Evolutionary conservation across 1,140 invertebrate species (phyloP).

Genomic region (Eriosoma lanigerum): DNA sequence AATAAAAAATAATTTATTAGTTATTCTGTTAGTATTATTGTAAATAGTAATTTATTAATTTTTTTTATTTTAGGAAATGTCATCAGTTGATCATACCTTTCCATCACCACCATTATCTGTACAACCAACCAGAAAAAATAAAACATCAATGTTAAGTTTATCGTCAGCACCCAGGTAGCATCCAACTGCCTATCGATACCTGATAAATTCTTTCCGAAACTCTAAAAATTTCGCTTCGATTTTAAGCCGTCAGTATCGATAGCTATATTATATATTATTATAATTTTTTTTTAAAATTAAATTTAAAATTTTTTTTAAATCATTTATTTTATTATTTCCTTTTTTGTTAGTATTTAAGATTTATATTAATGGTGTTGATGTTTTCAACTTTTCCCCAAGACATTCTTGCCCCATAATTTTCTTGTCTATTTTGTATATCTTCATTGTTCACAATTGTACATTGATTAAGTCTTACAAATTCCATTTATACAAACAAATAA

Average conservation of each 20-base stretch:
- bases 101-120: slow-evolving; percentile 77
- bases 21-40: no score
- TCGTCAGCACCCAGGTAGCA: slow-evolving; percentile 57
- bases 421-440: slow-evolving; percentile 31
- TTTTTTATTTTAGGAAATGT: slow-evolving; percentile 60
- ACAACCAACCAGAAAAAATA: slow-evolving; percentile 75
- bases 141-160: slow-evolving; percentile 64
- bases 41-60: neutral
- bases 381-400: slow-evolving; percentile 48
- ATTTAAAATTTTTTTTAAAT: slow-evolving; percentile 29
- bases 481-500: neutral
- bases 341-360: slow-evolving; percentile 49
- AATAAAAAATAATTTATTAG: no score
- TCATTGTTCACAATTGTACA: slow-evolving; percentile 32
- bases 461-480: slow-evolving; percentile 24
- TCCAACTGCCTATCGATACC: slow-evolving; percentile 39
- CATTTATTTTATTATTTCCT: slow-evolving; percentile 25
- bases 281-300: slow-evolving; percentile 29
- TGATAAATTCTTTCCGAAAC: slow-evolving; percentile 36
- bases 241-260: slow-evolving; percentile 47
- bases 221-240: slow-evolving; percentile 41
- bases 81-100: slow-evolving; percentile 65
- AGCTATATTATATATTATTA: slow-evolving; percentile 50
- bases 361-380: slow-evolving; percentile 43
- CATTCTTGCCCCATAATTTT: slow-evolving; percentile 44